Evolutionary conservation across 2,113 vertebrate species (phyloP), one percentile per base, ranked within the genome.

Genomic region (Microcebus jonahi): DNA sequence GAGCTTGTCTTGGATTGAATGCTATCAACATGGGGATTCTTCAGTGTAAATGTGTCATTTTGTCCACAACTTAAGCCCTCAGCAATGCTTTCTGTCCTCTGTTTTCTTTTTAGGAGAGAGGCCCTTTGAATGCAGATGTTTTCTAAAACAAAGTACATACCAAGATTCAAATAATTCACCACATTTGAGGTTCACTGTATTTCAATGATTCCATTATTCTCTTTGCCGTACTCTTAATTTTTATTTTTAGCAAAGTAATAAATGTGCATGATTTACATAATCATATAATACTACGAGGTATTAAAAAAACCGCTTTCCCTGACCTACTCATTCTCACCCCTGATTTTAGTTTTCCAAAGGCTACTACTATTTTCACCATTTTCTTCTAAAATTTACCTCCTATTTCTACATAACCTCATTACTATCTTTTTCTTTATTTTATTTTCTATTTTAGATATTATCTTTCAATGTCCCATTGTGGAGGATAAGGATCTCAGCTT

Each of bases 1-100:
- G 71, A 88, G 67, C 70, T 97, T 97, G 94, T 94, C 82, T 87
- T 90, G 23, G 31, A 63, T 50, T 95, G 95, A 96, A 89, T 93
- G 55, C 4, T 96, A 31, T 96, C 80, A 95, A 81, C 53, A 8
- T 70, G 45, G 31, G 17, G 34, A 95, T 70, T 65, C 17, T 96
- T 53, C 3, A 68, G 88, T 21, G 92, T 71, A 90, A 94, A 84
- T 75, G 31, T 85, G 45, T 45, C 92, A n/a, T 61, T 84, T 95
- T 80, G 73, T 90, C n/a, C 25, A 29, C 45, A 6, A 50, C 45
- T 67, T 85, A 82, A 90, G 34, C 3, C 8, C 8, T 96, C 67
- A 86, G 13, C 18, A 91, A 87, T 14, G 34, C 36, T 92, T 79
- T 92, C 61, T 90, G 65, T 81, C 27, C 20, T 92, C 88, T 67